phyloP scores from a whole-genome alignment of 2,113 vertebrate genomes.

The Tragulus kanchil region DNA sequence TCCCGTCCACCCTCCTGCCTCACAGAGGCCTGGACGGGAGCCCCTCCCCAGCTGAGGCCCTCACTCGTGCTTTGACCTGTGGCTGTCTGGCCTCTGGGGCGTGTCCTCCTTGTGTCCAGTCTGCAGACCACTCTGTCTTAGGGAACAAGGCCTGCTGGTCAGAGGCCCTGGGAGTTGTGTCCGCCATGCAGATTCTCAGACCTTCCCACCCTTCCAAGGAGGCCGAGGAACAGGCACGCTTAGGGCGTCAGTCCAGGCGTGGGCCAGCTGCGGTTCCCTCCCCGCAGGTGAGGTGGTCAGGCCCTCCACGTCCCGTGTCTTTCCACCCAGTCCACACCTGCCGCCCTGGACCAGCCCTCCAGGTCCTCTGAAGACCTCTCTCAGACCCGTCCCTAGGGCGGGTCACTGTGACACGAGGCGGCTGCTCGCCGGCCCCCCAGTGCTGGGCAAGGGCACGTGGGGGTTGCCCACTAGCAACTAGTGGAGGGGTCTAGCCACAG shows the following conservation, averaged over 20 bases:
- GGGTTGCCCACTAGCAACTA: neutral
- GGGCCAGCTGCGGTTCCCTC: neutral
- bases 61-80: too few relatives aligned
- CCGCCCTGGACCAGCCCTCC: neutral
- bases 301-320: neutral
- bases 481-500: neutral
- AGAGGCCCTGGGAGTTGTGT: too few relatives aligned
- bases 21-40: neutral
- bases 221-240: rapidly evolving
- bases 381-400: too few relatives aligned
- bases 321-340: neutral
- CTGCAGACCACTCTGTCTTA: neutral
- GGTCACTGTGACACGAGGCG: too few relatives aligned
- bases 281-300: neutral
- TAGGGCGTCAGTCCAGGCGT: neutral
- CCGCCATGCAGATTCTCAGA: too few relatives aligned
- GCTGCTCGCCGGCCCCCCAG: neutral
- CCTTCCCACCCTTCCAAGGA: neutral
- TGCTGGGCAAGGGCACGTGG: neutral
- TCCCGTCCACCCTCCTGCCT: neutral
- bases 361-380: neutral
- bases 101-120: neutral
- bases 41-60: neutral
- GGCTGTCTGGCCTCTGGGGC: neutral
- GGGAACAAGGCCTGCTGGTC: neutral